Base-by-base conservation (phyloP, 2,888 invertebrate genomes). In the Thymelicus lineola region DNA sequence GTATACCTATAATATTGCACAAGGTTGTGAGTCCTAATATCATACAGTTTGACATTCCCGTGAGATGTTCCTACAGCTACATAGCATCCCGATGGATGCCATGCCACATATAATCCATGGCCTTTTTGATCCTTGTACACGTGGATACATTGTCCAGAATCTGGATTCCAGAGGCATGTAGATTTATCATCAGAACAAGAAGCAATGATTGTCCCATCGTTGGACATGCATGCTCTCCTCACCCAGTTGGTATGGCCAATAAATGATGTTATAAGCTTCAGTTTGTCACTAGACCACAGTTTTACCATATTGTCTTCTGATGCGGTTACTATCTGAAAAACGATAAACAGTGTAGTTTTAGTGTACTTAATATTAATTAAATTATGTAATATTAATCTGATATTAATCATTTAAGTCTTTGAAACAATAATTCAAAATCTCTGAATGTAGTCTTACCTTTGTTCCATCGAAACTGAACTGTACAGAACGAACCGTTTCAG, bases 131-230 rank as follows among this genome's bases (percentile, higher is more conserved):
- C 96, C 57, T 94, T 95, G 79, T 97, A 97, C 9, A 96, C 96
- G 78, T 97, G 96, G 15, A 98, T 94, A 82, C 96, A 96, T 78
- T 96, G 94, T 15, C 96, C 96, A 69, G 94, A 95, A 35, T 94
- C 94, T 14, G 95, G 87, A 82, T 98, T 97, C 96, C 97, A 98
- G 6, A 98, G 87, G 79, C 95, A 96, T 5, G 97, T 91, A 0
- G 97, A 96, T 82, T 96, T 97, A 82, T 99, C 98, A 88, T 98
- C 98, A 64, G 98, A 96, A 76, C 97, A 97, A 0, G 98, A 98
- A 0, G 96, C 97, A 72, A 98, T 94, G 53, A 97, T 86, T 71
- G 96, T 95, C 0, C 97, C 97, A 87, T 97, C 96, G 4, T 95
- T 95, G 45, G 97, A 97, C 88, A 97, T 98, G 74, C 96, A 95